Evolutionary conservation across 2,797 vertebrate genomes (phyloP), one percentile per base, ranked within the genome.

Genomic region (Clarias pachynema): DNA sequence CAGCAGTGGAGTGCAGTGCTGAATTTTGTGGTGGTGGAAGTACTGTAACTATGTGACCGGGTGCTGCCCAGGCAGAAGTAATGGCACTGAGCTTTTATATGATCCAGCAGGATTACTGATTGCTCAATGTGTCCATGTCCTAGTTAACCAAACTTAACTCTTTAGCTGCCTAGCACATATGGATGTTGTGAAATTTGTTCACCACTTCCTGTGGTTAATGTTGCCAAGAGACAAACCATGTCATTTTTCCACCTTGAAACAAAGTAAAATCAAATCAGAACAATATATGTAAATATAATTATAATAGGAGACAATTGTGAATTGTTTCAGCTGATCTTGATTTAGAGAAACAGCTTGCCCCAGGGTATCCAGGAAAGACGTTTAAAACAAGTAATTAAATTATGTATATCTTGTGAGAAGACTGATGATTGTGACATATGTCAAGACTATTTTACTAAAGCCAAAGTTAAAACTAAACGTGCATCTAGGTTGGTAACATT

Each of bases 1-100:
- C 91, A 77, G 84, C 84, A 74, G 85, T 86, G 60, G 26, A 72
- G 77, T 77, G 83, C 59, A 85, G 81, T 89, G 31, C 69, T 0
- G 70, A 82, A 91, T 87, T 91, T 92, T 83, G 1, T 90, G 91
- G 91, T 85, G 77, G 91, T 81, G 26, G 89, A 88, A 89, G 91
- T 88, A 49, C 44, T 49, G 44, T 12, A 89, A 85, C 75, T 66
- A 84, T 44, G 29, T 53, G 72, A 56, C 1, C 75, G 59, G 60
- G 83, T 34, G 86, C 69, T 80, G 81, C 26, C 56, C 44, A 20
- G 74, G 72, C 77, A 69, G 1, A 20, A 70, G 79, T 62, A 63
- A 2, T 14, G 40, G 34, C 59, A 10, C 29, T 62, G 9, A 77
- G n/a, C 56, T 84, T 74, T 22, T 56, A 60, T 79, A 7, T 70